phyloP scores from a whole-genome alignment of 92 coral and sea anemone genomes.

The Galaxea fascicularis region DNA sequence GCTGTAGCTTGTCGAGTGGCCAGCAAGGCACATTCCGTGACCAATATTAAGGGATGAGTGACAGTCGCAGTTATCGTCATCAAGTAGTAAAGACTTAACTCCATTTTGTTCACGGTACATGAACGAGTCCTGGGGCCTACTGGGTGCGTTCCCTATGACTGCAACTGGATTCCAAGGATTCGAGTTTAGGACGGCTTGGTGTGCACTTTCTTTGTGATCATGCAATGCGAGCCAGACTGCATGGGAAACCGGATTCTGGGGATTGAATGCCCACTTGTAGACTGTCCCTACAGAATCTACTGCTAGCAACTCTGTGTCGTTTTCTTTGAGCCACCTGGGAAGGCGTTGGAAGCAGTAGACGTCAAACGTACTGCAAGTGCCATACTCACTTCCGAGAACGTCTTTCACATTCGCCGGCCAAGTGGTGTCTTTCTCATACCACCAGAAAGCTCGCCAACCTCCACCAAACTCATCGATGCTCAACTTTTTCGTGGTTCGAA shows the following conservation, averaged over 20 bases:
- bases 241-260: conserved; percentile 73
- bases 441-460: conserved; percentile 82
- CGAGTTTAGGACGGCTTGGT: conserved; percentile 49
- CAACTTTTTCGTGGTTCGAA: conserved; percentile 59
- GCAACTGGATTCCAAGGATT: conserved; percentile 76
- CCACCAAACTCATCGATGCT: conserved; percentile 67
- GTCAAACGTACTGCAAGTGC: conserved; percentile 66
- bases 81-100: conserved; percentile 71
- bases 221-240: conserved; percentile 81
- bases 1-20: conserved; percentile 54
- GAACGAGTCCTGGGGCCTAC: conserved; percentile 68
- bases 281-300: conserved; percentile 74
- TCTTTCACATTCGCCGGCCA: conserved; percentile 72
- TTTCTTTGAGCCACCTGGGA: conserved; percentile 74
- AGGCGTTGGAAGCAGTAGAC: conserved; percentile 77
- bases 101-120: conserved; percentile 82
- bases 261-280: conserved; percentile 73
- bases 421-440: conserved; percentile 69
- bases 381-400: conserved; percentile 58
- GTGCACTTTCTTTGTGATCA: conserved; percentile 52
- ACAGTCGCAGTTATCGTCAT: conserved; percentile 80
- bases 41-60: conserved; percentile 71
- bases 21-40: conserved; percentile 74
- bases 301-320: conserved; percentile 69
- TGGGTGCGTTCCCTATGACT: conserved; percentile 65